Evolutionary conservation across 2,797 vertebrate genomes (phyloP).

Genomic region (Molossus molossus): DNA sequence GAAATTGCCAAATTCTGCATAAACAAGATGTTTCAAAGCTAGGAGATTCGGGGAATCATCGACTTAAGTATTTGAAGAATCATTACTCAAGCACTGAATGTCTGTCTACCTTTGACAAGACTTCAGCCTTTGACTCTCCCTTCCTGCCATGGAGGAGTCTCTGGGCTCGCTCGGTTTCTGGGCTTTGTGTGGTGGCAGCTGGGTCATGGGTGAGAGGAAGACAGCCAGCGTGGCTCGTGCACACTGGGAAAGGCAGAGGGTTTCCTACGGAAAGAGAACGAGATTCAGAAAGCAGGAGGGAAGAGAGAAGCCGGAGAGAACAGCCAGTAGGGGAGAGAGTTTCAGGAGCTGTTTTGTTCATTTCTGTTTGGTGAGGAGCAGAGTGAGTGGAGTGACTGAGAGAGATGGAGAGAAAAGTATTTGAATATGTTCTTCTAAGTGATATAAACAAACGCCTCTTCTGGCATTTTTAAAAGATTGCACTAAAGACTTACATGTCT

Average conservation of each 20-base stretch:
- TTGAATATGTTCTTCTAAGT: conserved; percentile 57
- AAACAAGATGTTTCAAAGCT: not conserved
- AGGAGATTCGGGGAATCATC: not conserved
- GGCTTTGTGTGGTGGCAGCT: not conserved
- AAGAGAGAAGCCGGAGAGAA: not conserved
- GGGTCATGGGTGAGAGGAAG: not conserved
- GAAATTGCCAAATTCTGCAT: not conserved
- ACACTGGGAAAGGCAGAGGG: not conserved
- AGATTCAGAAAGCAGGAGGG: not conserved
- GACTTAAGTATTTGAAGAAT: not conserved
- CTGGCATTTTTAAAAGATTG: conserved; percentile 62
- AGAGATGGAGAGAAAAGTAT: not conserved
- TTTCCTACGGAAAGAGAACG: not conserved
- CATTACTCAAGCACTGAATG: not conserved
- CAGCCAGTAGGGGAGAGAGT: not conserved
- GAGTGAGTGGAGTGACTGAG: not conserved
- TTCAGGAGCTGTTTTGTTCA: not conserved
- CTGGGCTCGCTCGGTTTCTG: not conserved
- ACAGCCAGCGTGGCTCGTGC: not conserved
- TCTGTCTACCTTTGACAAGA: not conserved
- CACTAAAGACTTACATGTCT: conserved; percentile 65
- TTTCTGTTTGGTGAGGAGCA: not conserved
- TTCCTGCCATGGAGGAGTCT: not conserved
- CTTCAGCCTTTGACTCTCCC: not conserved
- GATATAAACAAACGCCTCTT: conserved; percentile 54